Conservation (phyloP, 2,113 vertebrate species). For the Elanus axillaris region DNA sequence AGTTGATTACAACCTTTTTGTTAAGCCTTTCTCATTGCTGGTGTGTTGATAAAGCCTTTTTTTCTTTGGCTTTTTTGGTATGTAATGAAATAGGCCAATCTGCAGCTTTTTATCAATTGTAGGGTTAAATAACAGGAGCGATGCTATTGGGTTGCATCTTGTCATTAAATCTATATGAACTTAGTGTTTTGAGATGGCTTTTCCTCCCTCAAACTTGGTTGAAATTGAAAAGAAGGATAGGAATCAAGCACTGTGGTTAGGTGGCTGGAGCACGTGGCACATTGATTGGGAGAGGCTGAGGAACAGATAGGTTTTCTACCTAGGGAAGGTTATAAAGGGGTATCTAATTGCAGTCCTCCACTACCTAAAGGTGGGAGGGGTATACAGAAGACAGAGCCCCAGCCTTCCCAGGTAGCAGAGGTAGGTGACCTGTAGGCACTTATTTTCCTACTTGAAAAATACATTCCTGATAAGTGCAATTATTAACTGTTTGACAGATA, state of each 20-base stretch:
- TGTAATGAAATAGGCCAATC: neutral
- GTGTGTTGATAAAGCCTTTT: fast-evolving
- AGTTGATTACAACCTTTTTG: neutral
- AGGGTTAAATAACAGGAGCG: neutral
- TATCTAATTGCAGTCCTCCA: neutral
- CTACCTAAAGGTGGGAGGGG: too few relatives aligned
- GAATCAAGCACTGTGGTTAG: neutral
- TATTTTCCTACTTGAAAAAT: neutral
- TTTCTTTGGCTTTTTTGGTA: neutral
- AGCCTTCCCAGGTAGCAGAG: neutral
- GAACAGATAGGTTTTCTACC: neutral
- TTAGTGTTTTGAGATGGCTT: neutral
- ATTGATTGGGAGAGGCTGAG: neutral
- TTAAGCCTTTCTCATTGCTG: neutral
- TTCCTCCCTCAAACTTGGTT: neutral
- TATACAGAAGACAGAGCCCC: neutral
- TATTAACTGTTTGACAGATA: neutral
- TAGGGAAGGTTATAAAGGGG: too few relatives aligned
- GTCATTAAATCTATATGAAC: neutral
- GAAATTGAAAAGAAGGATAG: neutral
- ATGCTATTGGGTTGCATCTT: fast-evolving
- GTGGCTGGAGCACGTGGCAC: neutral
- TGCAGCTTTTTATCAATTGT: neutral
- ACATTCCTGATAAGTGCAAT: neutral
- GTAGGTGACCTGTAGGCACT: neutral